phyloP scores from a whole-genome alignment of 2,797 vertebrate species.

The Orestias chungarensis region DNA sequence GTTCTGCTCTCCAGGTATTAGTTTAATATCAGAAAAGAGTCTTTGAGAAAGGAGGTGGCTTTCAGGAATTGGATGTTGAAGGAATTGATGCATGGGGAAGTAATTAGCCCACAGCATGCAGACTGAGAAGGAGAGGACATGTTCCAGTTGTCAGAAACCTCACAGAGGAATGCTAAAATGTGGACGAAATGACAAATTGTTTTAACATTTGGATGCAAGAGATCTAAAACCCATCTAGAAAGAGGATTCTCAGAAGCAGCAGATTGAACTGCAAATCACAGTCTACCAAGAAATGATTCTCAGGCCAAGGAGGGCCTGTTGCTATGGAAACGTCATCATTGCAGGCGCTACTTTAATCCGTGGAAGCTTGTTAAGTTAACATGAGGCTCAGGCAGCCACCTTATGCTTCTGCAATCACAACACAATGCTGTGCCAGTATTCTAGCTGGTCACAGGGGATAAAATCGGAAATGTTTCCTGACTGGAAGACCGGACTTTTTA shows the following conservation, averaged over 20 bases:
- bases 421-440: conserved; percentile 65
- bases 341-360: conserved; percentile 79
- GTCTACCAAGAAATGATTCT: conserved; percentile 77
- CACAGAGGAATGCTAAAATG: conserved; percentile 37
- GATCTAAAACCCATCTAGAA: conserved; percentile 33
- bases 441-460: conserved; percentile 44
- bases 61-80: conserved; percentile 11
- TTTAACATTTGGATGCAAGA: conserved; percentile 38
- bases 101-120: conserved; percentile 11
- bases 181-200: conserved; percentile 35
- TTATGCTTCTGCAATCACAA: conserved; percentile 73
- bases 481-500: conserved; percentile 52
- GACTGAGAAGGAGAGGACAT: conserved; percentile 3
- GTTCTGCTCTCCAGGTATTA: conserved; percentile 56
- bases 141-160: conserved; percentile 8
- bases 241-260: conserved; percentile 63
- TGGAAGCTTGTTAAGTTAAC: conserved; percentile 81
- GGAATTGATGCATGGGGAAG: conserved; percentile 26
- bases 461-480: conserved; percentile 65
- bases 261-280: conserved; percentile 77
- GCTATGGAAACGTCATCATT: conserved; percentile 84
- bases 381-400: conserved; percentile 76
- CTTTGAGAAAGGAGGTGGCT: conserved; percentile 43
- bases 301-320: conserved; percentile 78
- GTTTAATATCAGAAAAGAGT: conserved; percentile 53